Evolutionary conservation across 64 coral and sea anemone species (phyloP), one percentile per base, ranked within the genome.

Genomic region (Dendronephthya gigantea): DNA sequence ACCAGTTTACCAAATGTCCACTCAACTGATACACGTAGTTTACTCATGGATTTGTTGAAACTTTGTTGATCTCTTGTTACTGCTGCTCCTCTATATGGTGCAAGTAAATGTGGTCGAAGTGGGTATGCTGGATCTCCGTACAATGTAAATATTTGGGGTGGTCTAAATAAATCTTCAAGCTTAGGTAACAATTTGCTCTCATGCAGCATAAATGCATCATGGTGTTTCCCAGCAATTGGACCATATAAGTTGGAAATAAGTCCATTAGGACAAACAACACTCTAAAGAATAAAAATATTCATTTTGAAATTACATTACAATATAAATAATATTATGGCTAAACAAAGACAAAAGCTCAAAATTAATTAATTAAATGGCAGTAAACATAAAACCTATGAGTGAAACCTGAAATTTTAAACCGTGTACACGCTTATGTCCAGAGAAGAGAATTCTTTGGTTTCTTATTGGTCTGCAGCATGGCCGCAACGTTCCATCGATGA

Each of bases 221-320:
- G 87, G 25, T 83, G 83, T 30, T 74, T 83, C 69, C 87, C 87
- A 86, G 87, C 68, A 86, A 86, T 82, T 35, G 90, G 86, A 36
- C 87, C 87, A 89, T 88, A 91, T 28, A 88, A 62, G 62, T 91
- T 66, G 43, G 85, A 70, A 66, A 89, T 89, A 23, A 93, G 45
- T 29, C 83, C 86, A 92, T 89, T 92, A 27, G 90, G 90, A 82
- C 83, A 89, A 88, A 93, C 91, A 68, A 93, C 87, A 90, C 91
- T 92, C 82, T 88, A 72, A 89, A 92, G 70, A 55, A 88, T 27
- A 88, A 81, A 2, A 35, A 74, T 11, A 74, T 74, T 13, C 1
- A 16, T 16, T 52, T 52, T 16, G 13, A 52, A 12, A 12, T 16
- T 52, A 16, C 23, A 52, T 52, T 52, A 8, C 23, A 16, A 16